Percentiles rank a stretch among this genome's conserved stretches.
These are phyloP conservation scores for Masticophis lateralis DNA, from an alignment of 2,797 vertebrate genomes.

Conservation along the genomic window DNA sequence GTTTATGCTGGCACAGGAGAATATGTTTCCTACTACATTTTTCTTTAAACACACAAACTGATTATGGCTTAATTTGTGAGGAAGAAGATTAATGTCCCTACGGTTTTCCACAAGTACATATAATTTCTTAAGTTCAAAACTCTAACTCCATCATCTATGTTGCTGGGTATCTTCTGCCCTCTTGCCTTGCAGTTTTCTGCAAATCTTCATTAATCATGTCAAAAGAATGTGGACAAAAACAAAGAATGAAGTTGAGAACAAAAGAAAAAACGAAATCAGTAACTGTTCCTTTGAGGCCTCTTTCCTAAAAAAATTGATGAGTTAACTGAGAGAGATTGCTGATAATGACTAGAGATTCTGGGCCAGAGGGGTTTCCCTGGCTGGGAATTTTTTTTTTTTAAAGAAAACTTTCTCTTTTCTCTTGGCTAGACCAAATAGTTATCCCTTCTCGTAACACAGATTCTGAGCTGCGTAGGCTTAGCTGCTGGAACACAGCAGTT, in stretches of 20 bases:
- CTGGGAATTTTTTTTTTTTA: background rate
- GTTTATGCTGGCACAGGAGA: background rate
- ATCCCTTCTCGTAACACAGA: background rate
- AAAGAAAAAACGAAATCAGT: background rate
- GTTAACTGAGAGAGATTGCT: background rate
- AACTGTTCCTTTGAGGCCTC: background rate
- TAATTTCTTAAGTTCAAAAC: background rate
- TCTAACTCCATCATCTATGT: background rate
- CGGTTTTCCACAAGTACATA: background rate
- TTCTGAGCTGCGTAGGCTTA: background rate
- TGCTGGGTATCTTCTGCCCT: background rate
- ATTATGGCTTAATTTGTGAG: background rate
- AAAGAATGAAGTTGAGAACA: background rate
- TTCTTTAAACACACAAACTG: background rate
- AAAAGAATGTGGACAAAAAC: background rate
- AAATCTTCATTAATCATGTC: background rate
- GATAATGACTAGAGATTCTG: background rate
- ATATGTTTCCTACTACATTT: background rate
- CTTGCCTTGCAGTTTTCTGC: background rate
- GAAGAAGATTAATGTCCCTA: background rate
- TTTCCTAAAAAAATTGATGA: background rate
- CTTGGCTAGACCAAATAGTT: background rate
- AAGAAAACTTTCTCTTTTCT: slow-evolving; percentile 37
- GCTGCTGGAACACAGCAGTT: slow-evolving; percentile 12
- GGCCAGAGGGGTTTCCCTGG: slow-evolving; percentile 28